Percentiles rank a stretch among this genome's conserved stretches.
Evolutionary conservation across 1,140 invertebrate species (phyloP).

Genomic region (Leptinotarsa undecemlineata): DNA sequence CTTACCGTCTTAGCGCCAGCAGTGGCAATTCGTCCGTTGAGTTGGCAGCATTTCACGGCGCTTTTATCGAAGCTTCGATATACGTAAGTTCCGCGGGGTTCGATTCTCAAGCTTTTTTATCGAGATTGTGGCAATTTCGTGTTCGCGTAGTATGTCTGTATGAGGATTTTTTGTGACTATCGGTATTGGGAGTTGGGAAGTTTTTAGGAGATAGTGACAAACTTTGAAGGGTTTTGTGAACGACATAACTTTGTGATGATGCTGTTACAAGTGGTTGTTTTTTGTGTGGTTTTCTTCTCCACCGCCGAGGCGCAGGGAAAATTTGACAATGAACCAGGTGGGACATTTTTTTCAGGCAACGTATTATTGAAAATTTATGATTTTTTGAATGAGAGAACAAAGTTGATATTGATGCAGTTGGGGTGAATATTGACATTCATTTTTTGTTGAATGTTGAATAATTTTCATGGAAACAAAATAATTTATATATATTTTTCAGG

Average conservation of each 20-base stretch:
- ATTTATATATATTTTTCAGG: too few relatives aligned
- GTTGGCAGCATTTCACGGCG: conserved; percentile 25
- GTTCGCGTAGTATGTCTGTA: conserved; percentile 7
- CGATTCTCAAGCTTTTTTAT: conserved; percentile 9
- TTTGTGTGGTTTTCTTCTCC: conserved; percentile 24
- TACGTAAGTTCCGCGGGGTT: not conserved
- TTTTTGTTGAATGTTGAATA: too few relatives aligned
- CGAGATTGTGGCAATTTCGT: not conserved
- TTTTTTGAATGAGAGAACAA: too few relatives aligned
- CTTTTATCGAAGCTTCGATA: not conserved
- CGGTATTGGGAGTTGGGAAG: not conserved
- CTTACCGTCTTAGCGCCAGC: conserved; percentile 39
- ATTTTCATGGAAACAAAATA: too few relatives aligned
- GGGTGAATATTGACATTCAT: too few relatives aligned
- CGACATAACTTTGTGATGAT: conserved; percentile 21
- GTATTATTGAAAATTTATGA: too few relatives aligned
- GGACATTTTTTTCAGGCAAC: not conserved
- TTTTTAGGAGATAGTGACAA: conserved; percentile 3
- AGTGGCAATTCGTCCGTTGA: conserved; percentile 39
- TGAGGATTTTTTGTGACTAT: conserved; percentile 14
- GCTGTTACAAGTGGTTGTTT: conserved; percentile 29
- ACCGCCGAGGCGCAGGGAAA: conserved; percentile 13
- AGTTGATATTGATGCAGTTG: too few relatives aligned
- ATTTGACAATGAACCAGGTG: conserved; percentile 35
- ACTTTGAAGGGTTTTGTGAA: not conserved